Percentiles rank a stretch among this genome's conserved stretches.
Conservation (phyloP, 1,140 invertebrate species). For the Drosophila saltans region DNA sequence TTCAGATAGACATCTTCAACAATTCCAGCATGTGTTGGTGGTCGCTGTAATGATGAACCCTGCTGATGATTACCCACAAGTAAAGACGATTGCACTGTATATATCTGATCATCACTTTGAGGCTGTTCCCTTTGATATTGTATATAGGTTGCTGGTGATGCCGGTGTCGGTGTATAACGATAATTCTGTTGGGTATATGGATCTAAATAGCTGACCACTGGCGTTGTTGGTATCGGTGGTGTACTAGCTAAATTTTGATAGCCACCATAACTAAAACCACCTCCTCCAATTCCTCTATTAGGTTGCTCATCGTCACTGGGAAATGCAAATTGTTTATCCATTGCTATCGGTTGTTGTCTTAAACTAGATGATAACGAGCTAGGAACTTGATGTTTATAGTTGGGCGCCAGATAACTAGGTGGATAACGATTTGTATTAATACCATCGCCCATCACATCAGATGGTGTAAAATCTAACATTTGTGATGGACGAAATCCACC, state of each 20-base stretch:
- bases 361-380: constrained; percentile 30
- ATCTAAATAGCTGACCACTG: constrained; percentile 74
- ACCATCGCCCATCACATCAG: constrained; percentile 60
- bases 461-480: constrained; percentile 73
- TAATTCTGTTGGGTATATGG: constrained; percentile 78
- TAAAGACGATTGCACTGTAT: constrained; percentile 77
- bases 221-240: constrained; percentile 66
- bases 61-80: constrained; percentile 63
- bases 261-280: not conserved
- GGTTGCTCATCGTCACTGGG: constrained; percentile 33
- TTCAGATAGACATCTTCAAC: constrained; percentile 64
- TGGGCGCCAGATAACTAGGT: constrained; percentile 68
- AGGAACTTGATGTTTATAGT: constrained; percentile 63
- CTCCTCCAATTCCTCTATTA: not conserved
- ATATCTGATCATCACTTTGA: constrained; percentile 57
- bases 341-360: constrained; percentile 33
- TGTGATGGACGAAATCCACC: constrained; percentile 69
- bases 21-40: constrained; percentile 24
- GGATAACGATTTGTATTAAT: constrained; percentile 54
- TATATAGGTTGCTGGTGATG: constrained; percentile 42
- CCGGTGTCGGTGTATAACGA: constrained; percentile 51
- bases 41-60: constrained; percentile 25
- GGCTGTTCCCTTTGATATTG: constrained; percentile 55
- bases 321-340: constrained; percentile 71
- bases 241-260: constrained; percentile 48